phyloP scores from a whole-genome alignment of 2,113 vertebrate species.

The Myrmecophaga tridactyla region DNA sequence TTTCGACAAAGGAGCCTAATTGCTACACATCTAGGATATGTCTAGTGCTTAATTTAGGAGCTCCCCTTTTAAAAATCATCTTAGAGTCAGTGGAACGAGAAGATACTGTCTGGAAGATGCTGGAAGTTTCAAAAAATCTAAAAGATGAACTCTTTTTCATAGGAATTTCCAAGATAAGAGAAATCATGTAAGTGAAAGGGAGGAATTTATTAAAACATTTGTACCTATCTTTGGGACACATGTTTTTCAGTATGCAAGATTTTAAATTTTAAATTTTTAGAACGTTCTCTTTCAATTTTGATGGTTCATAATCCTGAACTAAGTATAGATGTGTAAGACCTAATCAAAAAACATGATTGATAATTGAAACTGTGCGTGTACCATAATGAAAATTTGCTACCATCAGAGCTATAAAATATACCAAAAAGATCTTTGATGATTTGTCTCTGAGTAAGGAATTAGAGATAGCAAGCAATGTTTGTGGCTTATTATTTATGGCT shows the following conservation, averaged over 20 bases:
- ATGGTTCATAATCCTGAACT: not conserved
- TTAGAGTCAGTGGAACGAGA: not conserved
- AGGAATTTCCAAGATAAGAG: not conserved
- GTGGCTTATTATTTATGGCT: not conserved
- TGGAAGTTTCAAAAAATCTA: conserved; percentile 1
- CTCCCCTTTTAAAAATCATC: not conserved
- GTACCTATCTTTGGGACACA: not conserved
- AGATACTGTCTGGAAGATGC: not conserved
- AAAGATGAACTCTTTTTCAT: not conserved
- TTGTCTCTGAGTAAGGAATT: not conserved
- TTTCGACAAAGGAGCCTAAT: not conserved
- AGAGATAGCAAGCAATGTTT: not conserved
- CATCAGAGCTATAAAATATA: not conserved
- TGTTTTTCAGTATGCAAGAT: not conserved
- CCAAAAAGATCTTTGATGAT: not conserved
- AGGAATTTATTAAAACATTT: conserved; percentile 25
- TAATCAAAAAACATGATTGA: not conserved
- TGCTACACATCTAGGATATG: not conserved
- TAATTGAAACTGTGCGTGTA: not conserved
- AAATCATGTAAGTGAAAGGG: too few relatives aligned
- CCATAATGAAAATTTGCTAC: not conserved
- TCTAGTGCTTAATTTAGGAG: not conserved
- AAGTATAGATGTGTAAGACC: not conserved
- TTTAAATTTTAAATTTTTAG: not conserved
- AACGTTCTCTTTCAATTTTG: not conserved